phyloP scores from a whole-genome alignment of 2,797 vertebrate genomes.

The Enteromius radiatus region DNA sequence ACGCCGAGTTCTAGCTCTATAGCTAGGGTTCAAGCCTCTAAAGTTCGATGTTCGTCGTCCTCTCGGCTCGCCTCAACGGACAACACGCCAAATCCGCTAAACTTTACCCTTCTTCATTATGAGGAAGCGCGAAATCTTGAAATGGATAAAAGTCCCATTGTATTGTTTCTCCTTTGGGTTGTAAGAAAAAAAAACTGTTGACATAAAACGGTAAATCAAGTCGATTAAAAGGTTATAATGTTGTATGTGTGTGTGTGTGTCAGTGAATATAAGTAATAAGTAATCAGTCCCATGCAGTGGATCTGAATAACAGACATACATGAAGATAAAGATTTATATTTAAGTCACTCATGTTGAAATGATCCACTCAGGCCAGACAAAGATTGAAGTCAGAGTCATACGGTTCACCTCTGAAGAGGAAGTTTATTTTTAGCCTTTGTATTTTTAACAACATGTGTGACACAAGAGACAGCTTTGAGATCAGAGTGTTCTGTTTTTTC shows the following conservation, averaged over 20 bases:
- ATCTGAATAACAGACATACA: not conserved
- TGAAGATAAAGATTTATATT: not conserved
- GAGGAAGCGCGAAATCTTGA: no score
- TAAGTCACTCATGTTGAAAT: not conserved
- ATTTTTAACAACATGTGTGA: not conserved
- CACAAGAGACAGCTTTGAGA: not conserved
- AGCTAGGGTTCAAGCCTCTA: no score
- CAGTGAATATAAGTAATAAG: not conserved
- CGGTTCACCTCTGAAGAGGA: slow-evolving; percentile 37
- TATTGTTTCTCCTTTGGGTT: not conserved
- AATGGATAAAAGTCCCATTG: not conserved
- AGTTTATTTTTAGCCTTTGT: slow-evolving; percentile 31
- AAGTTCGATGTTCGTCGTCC: no score
- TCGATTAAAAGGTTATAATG: not conserved
- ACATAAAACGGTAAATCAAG: not conserved
- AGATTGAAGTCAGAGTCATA: slow-evolving; percentile 30
- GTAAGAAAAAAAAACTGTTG: not conserved
- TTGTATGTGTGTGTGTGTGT: not conserved
- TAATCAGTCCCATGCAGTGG: not conserved
- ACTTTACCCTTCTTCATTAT: no score
- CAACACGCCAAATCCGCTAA: no score
- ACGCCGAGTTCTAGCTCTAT: no score
- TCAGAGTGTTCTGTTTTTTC: not conserved
- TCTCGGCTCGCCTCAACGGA: no score
- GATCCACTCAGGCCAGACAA: not conserved